Evolutionary conservation across 2,888 invertebrate genomes (phyloP).

Genomic region (Lasioglossum morio): DNA sequence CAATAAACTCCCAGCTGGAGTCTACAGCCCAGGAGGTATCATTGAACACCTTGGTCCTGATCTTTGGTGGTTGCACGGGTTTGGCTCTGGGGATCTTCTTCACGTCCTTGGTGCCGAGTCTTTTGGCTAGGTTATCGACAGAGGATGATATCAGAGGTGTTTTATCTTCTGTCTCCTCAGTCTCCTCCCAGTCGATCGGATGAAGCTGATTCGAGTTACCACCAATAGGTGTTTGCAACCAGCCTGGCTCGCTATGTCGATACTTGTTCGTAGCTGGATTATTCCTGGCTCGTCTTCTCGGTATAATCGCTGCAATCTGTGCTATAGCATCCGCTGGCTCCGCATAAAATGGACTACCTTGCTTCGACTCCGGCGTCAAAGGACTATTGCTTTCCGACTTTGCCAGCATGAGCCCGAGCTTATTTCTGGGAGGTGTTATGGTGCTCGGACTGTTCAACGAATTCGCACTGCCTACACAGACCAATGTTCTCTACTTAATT

Average conservation of each 20-base stretch:
- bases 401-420: conserved; percentile 78
- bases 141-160: conserved; percentile 87
- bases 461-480: conserved; percentile 85
- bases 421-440: conserved; percentile 81
- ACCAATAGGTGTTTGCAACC: conserved; percentile 77
- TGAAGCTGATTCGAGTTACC: conserved; percentile 77
- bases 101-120: conserved; percentile 82
- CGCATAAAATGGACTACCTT: conserved; percentile 95
- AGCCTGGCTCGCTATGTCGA: conserved; percentile 83
- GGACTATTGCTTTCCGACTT: conserved; percentile 82
- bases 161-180: conserved; percentile 81
- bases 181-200: conserved; percentile 83
- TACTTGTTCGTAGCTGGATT: conserved; percentile 80
- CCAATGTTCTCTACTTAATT: background rate
- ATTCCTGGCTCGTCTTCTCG: conserved; percentile 77
- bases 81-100: conserved; percentile 87
- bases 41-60: conserved; percentile 84
- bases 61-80: conserved; percentile 90
- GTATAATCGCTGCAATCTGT: conserved; percentile 82
- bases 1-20: conserved; percentile 96
- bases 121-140: conserved; percentile 88
- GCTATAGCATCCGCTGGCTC: conserved; percentile 94
- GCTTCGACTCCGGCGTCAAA: conserved; percentile 86
- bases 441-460: conserved; percentile 85
- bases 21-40: conserved; percentile 92